Base-by-base conservation (phyloP, 1,140 invertebrate species). In the Dreissena polymorpha region DNA sequence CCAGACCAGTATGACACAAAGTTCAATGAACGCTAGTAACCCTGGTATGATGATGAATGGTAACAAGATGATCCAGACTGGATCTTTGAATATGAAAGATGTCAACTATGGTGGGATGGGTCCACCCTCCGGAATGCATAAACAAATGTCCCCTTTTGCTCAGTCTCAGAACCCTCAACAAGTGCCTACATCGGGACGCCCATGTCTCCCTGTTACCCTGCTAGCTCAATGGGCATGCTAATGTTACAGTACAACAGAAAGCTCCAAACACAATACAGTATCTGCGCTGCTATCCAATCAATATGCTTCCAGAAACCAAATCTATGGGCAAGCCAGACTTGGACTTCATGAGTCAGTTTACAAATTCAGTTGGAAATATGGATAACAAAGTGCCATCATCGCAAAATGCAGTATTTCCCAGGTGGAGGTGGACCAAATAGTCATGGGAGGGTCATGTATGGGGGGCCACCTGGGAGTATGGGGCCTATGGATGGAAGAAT, bases 261-360 rank as follows among this genome's bases (percentile, higher is more conserved):
- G 98, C 98, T 2, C 98, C 98, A 0, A 99, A 99, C 92, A 99
- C 98, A 16, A 99, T 99, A 89, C 98, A 99, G 93, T 99, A 99
- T 94, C 95, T 99, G 90, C 98, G n/a, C 98, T 29, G 97, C 97
- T 55, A 90, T 92, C 84, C 90, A 91, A 76, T 82, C 86, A 7
- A 69, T 75, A 83, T 72, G 57, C 94, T 53, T 94, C 95, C 53
- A 67, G 84, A 86, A 71, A 78, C 79, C 86, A 87, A 67, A 80
- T 94, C 95, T 12, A 94, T 96, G 72, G 96, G 96, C n/a, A 97
- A 97, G 10, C 97, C 97, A 10, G 97, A 97, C 91, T 93, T 99
- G 69, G 97, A 99, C 83, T 98, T 98, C 93, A 94, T 99, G 81
- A 97, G 97, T 88, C 94, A 97, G 71, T 97, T 97, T 89, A 95